phyloP scores from a whole-genome alignment of 2,888 invertebrate species.

The Lumbricus terrestris region DNA sequence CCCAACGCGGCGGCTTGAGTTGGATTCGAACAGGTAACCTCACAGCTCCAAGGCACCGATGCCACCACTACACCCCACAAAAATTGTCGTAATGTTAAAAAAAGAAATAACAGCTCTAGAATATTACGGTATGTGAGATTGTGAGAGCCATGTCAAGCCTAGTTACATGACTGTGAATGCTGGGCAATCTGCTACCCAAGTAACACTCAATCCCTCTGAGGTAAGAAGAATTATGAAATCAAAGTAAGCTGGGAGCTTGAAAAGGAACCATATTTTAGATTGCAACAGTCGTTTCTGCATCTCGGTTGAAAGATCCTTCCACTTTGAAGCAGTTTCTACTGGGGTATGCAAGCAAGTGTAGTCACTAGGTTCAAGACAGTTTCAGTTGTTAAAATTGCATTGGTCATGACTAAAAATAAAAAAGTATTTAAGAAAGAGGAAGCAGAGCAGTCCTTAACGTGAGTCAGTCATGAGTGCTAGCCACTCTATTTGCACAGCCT shows the following conservation, averaged over 20 bases:
- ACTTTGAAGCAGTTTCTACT: not conserved
- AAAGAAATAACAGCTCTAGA: not conserved
- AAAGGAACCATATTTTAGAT: not conserved
- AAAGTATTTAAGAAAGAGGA: not conserved
- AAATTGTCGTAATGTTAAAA: not conserved
- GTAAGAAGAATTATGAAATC: not conserved
- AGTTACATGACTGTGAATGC: not conserved
- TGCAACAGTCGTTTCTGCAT: not conserved
- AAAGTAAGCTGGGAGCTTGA: not conserved
- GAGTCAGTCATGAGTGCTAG: not conserved
- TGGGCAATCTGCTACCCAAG: not conserved
- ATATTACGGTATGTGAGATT: too few relatives aligned
- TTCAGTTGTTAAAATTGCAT: not conserved
- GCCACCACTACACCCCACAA: too few relatives aligned
- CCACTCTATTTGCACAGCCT: too few relatives aligned
- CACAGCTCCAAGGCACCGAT: too few relatives aligned
- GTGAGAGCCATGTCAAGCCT: not conserved
- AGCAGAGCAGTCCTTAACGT: not conserved
- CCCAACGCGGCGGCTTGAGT: too few relatives aligned
- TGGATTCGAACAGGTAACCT: too few relatives aligned
- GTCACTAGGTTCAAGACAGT: not conserved
- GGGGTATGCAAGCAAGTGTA: not conserved
- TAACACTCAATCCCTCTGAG: not conserved
- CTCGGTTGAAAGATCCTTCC: not conserved
- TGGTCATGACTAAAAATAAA: not conserved